Percentiles rank a stretch among this genome's conserved stretches.
Evolutionary conservation across 2,888 invertebrate genomes (phyloP).

Genomic region (Ophioninae sp.): DNA sequence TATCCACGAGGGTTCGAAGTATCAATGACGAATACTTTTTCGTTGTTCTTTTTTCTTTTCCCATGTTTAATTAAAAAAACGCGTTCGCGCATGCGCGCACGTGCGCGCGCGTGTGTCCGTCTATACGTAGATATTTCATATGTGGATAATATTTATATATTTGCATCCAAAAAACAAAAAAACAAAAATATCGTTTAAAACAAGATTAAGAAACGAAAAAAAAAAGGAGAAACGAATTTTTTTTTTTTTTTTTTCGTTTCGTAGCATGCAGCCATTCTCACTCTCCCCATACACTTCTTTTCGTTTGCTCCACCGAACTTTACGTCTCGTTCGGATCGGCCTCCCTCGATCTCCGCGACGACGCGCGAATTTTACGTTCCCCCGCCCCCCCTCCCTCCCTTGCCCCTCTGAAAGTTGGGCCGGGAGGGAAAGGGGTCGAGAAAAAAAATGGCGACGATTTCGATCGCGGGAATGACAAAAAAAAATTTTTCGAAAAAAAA

Average conservation of each 20-base stretch:
- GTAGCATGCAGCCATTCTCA: slow-evolving; percentile 81
- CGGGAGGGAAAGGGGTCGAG: no score
- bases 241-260: slow-evolving; percentile 79
- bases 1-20: no score
- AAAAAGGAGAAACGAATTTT: no score
- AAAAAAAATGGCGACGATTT: no score
- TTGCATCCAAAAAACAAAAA: slow-evolving; percentile 77
- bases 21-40: no score
- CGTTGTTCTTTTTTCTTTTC: no score
- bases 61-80: no score
- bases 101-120: slow-evolving; percentile 71
- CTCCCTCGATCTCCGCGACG: slow-evolving; percentile 37
- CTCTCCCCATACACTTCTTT: slow-evolving; percentile 73
- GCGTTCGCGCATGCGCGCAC: no score
- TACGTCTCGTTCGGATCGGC: slow-evolving; percentile 33
- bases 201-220: slow-evolving; percentile 67
- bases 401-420: no score
- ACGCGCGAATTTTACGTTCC: not conserved
- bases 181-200: no score
- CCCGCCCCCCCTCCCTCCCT: not conserved
- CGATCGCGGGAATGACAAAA: no score
- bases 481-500: no score
- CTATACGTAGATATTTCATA: slow-evolving; percentile 55
- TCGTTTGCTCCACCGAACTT: slow-evolving; percentile 54
- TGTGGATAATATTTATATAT: slow-evolving; percentile 71